Evolutionary conservation across 2,888 invertebrate species (phyloP).

Genomic region (Lasioglossum morio): DNA sequence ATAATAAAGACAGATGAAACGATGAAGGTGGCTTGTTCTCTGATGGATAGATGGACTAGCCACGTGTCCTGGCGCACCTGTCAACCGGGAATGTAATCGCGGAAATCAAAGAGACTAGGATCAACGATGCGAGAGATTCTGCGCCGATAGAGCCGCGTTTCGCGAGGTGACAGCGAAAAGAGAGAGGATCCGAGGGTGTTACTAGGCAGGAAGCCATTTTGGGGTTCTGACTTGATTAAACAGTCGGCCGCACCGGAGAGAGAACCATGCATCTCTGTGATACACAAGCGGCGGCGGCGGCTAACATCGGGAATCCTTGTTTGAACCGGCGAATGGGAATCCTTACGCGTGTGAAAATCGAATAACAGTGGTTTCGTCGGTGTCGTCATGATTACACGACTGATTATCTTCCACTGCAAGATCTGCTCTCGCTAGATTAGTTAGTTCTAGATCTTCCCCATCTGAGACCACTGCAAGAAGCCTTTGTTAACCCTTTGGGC

Average conservation of each 20-base stretch:
- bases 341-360: conserved; percentile 64
- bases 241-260: conserved; percentile 38
- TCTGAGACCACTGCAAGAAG: not conserved
- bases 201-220: conserved; percentile 83
- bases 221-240: conserved; percentile 80
- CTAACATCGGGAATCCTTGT: conserved; percentile 65
- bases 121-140: conserved; percentile 72
- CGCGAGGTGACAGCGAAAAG: conserved; percentile 72
- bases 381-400: conserved; percentile 35
- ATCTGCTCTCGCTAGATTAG: not conserved
- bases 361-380: conserved; percentile 59
- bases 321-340: conserved; percentile 63
- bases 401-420: conserved; percentile 22
- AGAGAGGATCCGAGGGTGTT: conserved; percentile 80
- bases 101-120: conserved; percentile 80
- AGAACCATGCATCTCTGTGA: conserved; percentile 54
- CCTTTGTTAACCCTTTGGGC: no score
- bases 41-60: conserved; percentile 28
- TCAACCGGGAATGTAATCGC: conserved; percentile 82
- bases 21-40: conserved; percentile 43
- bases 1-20: conserved; percentile 73
- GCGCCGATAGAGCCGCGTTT: conserved; percentile 67
- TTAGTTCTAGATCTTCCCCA: not conserved
- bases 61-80: conserved; percentile 73
- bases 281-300: conserved; percentile 30